A percentile compares a stretch with the other conserved stretches of the same genome.
Conservation (phyloP, 2,888 invertebrate species). For the Cenopis cana region DNA sequence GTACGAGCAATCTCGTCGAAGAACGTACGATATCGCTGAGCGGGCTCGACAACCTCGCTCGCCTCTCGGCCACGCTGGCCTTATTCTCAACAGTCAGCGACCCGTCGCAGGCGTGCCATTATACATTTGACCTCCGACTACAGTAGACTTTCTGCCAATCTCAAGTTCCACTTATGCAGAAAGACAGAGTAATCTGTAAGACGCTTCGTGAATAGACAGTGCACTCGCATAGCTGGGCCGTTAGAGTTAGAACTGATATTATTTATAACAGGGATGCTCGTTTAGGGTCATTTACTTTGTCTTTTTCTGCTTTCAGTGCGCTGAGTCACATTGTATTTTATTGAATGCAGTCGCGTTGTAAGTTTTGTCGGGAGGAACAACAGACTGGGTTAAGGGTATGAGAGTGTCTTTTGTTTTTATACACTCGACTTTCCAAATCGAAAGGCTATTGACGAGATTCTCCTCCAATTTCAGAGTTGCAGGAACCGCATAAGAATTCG, state of each 20-base stretch:
- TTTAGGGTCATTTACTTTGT: constrained; percentile 76
- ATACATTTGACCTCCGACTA: not conserved
- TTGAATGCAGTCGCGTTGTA: constrained; percentile 13
- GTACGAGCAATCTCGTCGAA: constrained; percentile 55
- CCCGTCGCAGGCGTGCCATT: not conserved
- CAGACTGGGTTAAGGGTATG: constrained; percentile 11
- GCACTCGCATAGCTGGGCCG: constrained; percentile 53
- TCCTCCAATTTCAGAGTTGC: not conserved
- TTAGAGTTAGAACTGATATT: constrained; percentile 69
- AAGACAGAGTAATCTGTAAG: not conserved
- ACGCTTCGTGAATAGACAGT: not conserved
- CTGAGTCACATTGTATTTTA: constrained; percentile 37
- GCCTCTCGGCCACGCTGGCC: not conserved
- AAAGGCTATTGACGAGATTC: not conserved
- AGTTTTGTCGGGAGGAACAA: constrained; percentile 4
- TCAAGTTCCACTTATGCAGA: not conserved
- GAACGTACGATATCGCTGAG: constrained; percentile 51
- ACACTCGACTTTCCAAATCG: not conserved
- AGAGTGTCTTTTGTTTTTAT: not conserved
- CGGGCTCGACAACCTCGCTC: constrained; percentile 3
- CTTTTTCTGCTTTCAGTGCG: constrained; percentile 62
- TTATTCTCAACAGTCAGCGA: not conserved
- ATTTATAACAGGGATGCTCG: constrained; percentile 75
- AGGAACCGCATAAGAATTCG: not conserved
- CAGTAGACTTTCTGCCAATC: not conserved